phyloP scores from a whole-genome alignment of 1,140 invertebrate species.

The Oedothorax gibbosus region DNA sequence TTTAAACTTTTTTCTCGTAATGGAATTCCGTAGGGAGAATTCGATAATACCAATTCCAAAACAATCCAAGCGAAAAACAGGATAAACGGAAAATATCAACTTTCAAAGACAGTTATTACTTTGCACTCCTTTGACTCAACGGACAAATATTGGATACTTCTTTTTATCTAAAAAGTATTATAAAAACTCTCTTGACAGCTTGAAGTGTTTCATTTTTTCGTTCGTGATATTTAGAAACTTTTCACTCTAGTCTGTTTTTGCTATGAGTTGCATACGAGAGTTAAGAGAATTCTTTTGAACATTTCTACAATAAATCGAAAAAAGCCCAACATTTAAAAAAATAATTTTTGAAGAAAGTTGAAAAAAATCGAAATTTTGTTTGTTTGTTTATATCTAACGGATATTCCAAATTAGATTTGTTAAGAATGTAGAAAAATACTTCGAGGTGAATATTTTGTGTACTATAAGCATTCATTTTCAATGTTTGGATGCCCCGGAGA shows the following conservation, averaged over 20 bases:
- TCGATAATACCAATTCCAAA: slow-evolving; percentile 4
- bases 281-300: too few species aligned
- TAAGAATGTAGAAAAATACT: too few species aligned
- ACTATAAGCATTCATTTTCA: too few species aligned
- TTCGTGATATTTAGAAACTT: slow-evolving; percentile 16
- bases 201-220: slow-evolving; percentile 26
- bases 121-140: slow-evolving; percentile 18
- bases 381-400: too few species aligned
- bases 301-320: too few species aligned
- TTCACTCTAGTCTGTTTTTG: neutral
- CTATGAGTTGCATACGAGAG: too few species aligned
- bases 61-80: slow-evolving; percentile 1
- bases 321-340: too few species aligned
- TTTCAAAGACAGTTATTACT: slow-evolving; percentile 31
- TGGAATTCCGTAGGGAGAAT: slow-evolving; percentile 8
- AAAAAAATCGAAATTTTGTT: too few species aligned
- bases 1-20: slow-evolving; percentile 1
- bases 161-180: slow-evolving; percentile 17
- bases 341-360: too few species aligned
- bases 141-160: slow-evolving; percentile 28
- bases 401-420: too few species aligned
- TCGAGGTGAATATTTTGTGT: too few species aligned
- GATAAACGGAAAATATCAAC: slow-evolving; percentile 25
- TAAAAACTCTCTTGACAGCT: slow-evolving; percentile 22
- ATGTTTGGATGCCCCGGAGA: too few species aligned